Conservation (phyloP, 1,140 invertebrate species). For the Papilio helenus region DNA sequence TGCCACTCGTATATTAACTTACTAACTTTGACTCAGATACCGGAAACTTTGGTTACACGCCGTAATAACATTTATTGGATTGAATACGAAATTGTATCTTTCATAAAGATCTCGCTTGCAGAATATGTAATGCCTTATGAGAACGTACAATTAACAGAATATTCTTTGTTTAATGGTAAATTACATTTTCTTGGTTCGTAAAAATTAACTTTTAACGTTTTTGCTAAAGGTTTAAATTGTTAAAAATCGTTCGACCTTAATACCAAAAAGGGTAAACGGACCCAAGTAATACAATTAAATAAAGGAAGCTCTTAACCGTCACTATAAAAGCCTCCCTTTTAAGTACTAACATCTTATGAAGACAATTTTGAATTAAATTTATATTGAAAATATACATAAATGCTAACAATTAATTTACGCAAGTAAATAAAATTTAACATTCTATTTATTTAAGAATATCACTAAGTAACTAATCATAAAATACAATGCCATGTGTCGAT, state of each 20-base stretch:
- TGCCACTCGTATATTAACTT: not conserved
- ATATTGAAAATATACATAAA: not conserved
- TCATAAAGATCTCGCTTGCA: not conserved
- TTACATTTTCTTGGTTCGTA: not conserved
- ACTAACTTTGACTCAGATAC: not conserved
- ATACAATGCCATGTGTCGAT: not conserved
- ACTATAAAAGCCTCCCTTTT: not conserved
- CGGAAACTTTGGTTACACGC: not conserved
- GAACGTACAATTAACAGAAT: not conserved
- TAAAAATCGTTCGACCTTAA: not conserved
- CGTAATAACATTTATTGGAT: not conserved
- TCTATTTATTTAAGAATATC: not conserved
- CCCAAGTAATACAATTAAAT: slow-evolving; percentile 13
- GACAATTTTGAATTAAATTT: not conserved
- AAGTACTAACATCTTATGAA: not conserved
- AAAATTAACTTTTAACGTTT: not conserved
- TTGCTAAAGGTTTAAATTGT: not conserved
- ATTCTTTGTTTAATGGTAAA: too few species aligned
- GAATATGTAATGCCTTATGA: not conserved
- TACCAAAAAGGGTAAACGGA: not conserved
- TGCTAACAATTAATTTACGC: not conserved
- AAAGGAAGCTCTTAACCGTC: not conserved
- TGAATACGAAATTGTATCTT: not conserved
- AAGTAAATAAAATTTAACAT: not conserved
- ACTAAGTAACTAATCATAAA: too few species aligned